Evolutionary conservation across 2,113 vertebrate genomes (phyloP).

Genomic region (Sarotherodon lohbergeri): DNA sequence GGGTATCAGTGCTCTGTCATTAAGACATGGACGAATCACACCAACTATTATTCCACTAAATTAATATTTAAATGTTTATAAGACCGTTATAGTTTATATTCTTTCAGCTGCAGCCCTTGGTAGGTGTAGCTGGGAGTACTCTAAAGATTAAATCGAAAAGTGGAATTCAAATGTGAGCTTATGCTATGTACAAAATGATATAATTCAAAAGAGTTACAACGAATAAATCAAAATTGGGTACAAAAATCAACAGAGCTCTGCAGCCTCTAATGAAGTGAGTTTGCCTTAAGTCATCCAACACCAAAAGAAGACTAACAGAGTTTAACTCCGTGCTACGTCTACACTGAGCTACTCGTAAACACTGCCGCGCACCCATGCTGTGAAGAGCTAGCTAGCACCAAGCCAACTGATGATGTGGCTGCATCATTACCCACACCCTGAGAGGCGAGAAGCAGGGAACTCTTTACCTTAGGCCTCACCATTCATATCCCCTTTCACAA

Average conservation of each 20-base stretch:
- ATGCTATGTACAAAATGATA: background rate
- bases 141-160: background rate
- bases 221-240: background rate
- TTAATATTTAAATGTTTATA: background rate
- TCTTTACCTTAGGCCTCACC: constrained; percentile 35
- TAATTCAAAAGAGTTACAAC: background rate
- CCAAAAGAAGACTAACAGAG: background rate
- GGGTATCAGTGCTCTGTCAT: background rate
- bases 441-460: constrained; percentile 9
- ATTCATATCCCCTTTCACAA: background rate
- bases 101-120: background rate
- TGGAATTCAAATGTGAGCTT: background rate
- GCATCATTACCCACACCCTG: constrained; percentile 52
- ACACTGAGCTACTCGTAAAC: background rate
- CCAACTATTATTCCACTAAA: background rate
- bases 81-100: background rate
- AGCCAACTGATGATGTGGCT: constrained; percentile 35
- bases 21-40: background rate
- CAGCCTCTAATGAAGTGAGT: background rate
- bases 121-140: background rate
- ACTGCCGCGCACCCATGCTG: background rate
- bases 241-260: background rate
- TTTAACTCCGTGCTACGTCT: background rate
- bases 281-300: background rate
- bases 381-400: background rate